Evolutionary conservation across 2,113 vertebrate species (phyloP).

Genomic region (Sander vitreus): DNA sequence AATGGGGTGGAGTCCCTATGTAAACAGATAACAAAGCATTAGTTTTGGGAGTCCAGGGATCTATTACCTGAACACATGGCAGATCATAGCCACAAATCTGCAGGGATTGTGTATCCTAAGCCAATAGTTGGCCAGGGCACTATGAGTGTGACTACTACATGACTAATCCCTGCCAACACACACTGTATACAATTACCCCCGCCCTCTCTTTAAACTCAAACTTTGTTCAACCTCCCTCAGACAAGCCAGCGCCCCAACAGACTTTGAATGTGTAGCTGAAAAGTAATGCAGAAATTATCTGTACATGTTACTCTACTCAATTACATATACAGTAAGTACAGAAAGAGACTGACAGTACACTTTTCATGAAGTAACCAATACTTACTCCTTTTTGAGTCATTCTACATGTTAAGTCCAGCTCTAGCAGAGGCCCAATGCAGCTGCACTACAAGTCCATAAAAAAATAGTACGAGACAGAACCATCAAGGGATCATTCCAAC

Average conservation of each 20-base stretch:
- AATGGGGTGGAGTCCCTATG: constrained; percentile 42
- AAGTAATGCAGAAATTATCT: constrained; percentile 5
- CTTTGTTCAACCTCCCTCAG: background rate
- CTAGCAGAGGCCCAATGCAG: constrained; percentile 29
- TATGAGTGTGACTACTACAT: constrained; percentile 61
- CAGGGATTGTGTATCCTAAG: constrained; percentile 70
- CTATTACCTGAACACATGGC: constrained; percentile 76
- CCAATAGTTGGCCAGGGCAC: constrained; percentile 50
- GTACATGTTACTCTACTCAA: background rate
- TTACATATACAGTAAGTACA: constrained; percentile 18
- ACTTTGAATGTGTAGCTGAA: background rate
- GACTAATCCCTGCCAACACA: constrained; percentile 62
- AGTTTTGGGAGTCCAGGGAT: constrained; percentile 59
- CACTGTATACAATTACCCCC: constrained; percentile 32
- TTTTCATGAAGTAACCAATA: constrained; percentile 43
- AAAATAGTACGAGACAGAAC: constrained; percentile 32
- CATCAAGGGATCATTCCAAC: constrained; percentile 54
- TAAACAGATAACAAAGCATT: constrained; percentile 68
- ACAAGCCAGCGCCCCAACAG: background rate
- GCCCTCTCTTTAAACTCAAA: constrained; percentile 22
- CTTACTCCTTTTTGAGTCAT: constrained; percentile 69
- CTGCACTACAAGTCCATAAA: constrained; percentile 47
- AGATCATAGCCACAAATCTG: constrained; percentile 69
- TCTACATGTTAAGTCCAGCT: constrained; percentile 64
- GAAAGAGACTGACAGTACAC: background rate